These are phyloP conservation scores for Hypocryptadius cinnamomeus DNA, from an alignment of 2,113 vertebrate genomes.

Conservation along the genomic window DNA sequence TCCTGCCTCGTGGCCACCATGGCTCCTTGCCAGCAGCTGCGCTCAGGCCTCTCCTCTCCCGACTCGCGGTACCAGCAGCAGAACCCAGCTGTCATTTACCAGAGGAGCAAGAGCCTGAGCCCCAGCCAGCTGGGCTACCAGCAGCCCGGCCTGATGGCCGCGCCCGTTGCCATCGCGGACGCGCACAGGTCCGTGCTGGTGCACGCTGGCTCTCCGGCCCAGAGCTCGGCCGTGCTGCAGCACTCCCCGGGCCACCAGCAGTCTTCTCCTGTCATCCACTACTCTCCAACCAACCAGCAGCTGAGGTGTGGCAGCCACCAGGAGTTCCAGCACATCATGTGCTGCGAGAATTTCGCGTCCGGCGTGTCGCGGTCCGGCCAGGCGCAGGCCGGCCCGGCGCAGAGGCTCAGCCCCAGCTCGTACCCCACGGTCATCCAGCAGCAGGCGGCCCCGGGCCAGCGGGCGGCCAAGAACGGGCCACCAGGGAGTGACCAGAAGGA, in stretches of 20 bases:
- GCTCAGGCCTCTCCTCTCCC: slow-evolving; percentile 77
- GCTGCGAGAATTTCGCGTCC: slow-evolving; percentile 81
- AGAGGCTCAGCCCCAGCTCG: slow-evolving; percentile 69
- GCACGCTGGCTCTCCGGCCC: slow-evolving; percentile 82
- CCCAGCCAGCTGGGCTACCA: slow-evolving; percentile 81
- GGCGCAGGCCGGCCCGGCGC: slow-evolving; percentile 63
- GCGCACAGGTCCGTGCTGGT: slow-evolving; percentile 91
- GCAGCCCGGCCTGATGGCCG: slow-evolving; percentile 67
- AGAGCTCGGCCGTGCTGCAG: slow-evolving; percentile 65
- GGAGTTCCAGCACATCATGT: slow-evolving; percentile 86
- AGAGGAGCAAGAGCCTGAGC: slow-evolving; percentile 83
- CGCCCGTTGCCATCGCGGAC: slow-evolving; percentile 75
- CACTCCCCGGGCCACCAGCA: slow-evolving; percentile 72
- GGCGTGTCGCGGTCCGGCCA: slow-evolving; percentile 59
- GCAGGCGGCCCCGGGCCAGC: slow-evolving; percentile 74
- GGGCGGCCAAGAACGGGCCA: slow-evolving; percentile 74
- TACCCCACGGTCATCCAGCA: slow-evolving; percentile 92
- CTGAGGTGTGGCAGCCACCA: slow-evolving; percentile 79
- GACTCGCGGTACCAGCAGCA: slow-evolving; percentile 87
- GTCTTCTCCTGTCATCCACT: slow-evolving; percentile 88
- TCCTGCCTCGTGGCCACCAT: slow-evolving; percentile 81
- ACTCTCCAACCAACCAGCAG: slow-evolving; percentile 86
- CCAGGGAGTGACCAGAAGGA: slow-evolving; percentile 73
- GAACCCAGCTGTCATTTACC: slow-evolving; percentile 81
- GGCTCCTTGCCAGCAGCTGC: slow-evolving; percentile 87